Base-by-base conservation (phyloP, 1,140 invertebrate species). In the Brachionus paranguensis region DNA sequence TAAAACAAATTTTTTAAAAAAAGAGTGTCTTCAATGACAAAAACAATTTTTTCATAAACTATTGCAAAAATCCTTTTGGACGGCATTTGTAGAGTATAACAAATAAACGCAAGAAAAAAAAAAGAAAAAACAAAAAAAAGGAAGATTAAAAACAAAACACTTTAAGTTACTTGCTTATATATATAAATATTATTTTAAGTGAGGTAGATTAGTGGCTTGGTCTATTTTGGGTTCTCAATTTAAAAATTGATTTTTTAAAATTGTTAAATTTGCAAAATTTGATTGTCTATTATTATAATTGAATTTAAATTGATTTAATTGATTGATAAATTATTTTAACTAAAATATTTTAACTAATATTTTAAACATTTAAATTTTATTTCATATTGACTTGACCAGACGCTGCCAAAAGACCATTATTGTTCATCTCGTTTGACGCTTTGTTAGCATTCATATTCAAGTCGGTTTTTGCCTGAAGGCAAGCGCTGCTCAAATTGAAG, bases 291-390 rank as follows among this genome's bases (percentile, higher is more conserved):
- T 60, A 60, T 60, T 60, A 60, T 60, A 60, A 60, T 60, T 60
- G 53, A 60, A 60, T 60, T 60, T 60, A 60, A 60, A 60, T 60
- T 60, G 53, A 60, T 60, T 60, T 60, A 60, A 60, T 60, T 60
- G n/a, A 60, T 60, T 60, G 53, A 60, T 60, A 60, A 60, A 60
- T 60, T 60, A 60, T 60, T 60, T 60, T 60, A 60, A 60, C 53
- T 60, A 60, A 60, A 60, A 60, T 60, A 60, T 60, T 60, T 53
- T 27, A 60, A 60, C 53, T n/a, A 60, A 24, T 20, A 60, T 41
- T 68, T 72, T n/a, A 72, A 72, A 72, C 37, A 72, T 72, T 72
- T 72, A 0, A 72, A 72, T 72, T 43, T 24, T 41, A 72, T 72
- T 72, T 72, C n/a, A 60, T 27, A 43, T 41, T 72, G 10, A 14